Evolutionary conservation across 1,140 invertebrate genomes (phyloP), one percentile per base, ranked within the genome.

Genomic region (Leptopilina clavipes): DNA sequence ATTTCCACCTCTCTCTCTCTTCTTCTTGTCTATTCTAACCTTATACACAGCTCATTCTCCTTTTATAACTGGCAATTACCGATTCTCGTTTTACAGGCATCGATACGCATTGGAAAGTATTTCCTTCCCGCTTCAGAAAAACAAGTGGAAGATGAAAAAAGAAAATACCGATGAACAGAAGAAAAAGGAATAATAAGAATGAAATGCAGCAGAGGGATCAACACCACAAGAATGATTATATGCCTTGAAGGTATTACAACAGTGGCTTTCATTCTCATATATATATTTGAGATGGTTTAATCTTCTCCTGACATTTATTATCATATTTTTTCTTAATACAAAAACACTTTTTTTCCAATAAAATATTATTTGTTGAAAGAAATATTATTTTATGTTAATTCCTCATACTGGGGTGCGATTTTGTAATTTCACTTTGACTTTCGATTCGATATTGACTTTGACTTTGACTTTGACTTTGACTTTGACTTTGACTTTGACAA

Each of bases 11-110:
- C 17, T 19, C 19, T 59, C 22, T 31, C 5, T 31, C 5, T 31
- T 31, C 25, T 2, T 31, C 5, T 59, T 59, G 56, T 12, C 56
- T 59, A 59, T 25, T 10, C 22, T 40, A 0, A 59, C 9, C 19
- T 25, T 12, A 25, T 59, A 25, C 7, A 40, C 17, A 56, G 54
- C 22, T 65, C 9, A 40, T 7, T 1, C 19, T 22, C 31, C 59
- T 65, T 65, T 65, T n/a, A 65, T 65, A 65, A 22, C 59, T n/a
- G 22, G 59, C 59, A 65, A 65, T 65, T 65, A 65, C 22, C 25
- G 59, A 65, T 37, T 65, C 59, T 65, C 6, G 59, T 65, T 65
- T 65, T 65, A 65, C 22, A 31, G 25, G n/a, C 22, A 65, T 31
- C 59, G 22, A 65, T 65, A 65, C 59, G 59, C 59, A 22, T 65